Evolutionary conservation across 2,888 invertebrate species (phyloP), one percentile per base, ranked within the genome.

Genomic region (Rhagium mordax): DNA sequence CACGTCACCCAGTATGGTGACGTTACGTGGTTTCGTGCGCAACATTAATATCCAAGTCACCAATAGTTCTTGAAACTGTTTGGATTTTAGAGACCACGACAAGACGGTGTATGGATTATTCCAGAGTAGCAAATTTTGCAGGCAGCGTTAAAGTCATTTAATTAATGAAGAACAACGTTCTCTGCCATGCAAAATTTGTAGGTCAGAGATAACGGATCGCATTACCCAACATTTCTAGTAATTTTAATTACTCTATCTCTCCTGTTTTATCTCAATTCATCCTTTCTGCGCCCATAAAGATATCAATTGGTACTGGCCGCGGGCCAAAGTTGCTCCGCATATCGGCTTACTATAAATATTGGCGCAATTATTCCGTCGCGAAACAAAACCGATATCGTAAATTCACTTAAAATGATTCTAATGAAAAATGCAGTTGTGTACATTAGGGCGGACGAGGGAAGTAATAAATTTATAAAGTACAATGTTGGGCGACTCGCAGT

Each of bases 331-430:
- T 33, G 6, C 33, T 53, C 66, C 66, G 61, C 61, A 70, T 70
- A 70, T 70, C 53, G 70, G 62, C 62, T 70, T 60, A 33, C 70
- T 55, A 70, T 70, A 70, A 61, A 70, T 70, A 70, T 61, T 53
- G n/a, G 62, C 24, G 21, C 66, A 49, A 48, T 61, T 67, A 61
- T 61, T 66, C 21, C 61, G 16, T 51, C 53, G 47, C 55, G 15
- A 67, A 61, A 60, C 71, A 66, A 29, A 57, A 59, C 65, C 59
- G 57, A 51, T 60, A 51, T 33, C 71, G 60, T 68, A 68, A 68
- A 68, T 68, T 68, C 64, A 64, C 10, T 64, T 20, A 15, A 27
- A 18, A 27, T n/a, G 41, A 13, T 41, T 41, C n/a, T 41, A 41
- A 41, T 4, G 5, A 41, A 13, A 41, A 41, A 41, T 41, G n/a